Evolutionary conservation across 2,888 invertebrate genomes (phyloP).

Genomic region (Polyploca ridens): DNA sequence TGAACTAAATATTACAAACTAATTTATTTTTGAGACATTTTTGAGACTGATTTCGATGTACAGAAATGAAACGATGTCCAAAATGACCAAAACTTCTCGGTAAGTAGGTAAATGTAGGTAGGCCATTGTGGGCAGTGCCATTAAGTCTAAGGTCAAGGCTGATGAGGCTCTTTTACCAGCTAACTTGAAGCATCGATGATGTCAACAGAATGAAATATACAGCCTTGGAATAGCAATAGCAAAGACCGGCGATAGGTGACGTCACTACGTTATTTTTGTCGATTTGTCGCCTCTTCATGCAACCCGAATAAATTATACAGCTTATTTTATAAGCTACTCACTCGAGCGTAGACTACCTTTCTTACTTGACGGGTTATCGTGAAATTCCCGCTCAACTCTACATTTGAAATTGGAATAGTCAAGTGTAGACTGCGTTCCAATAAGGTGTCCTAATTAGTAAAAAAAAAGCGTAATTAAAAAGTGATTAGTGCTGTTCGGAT

Average conservation of each 20-base stretch:
- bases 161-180: constrained; percentile 6
- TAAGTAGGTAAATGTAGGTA: background rate
- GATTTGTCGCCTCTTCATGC: constrained; percentile 47
- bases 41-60: too few relatives aligned
- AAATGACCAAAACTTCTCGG: too few relatives aligned
- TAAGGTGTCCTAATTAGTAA: constrained; percentile 22
- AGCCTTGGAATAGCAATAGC: constrained; percentile 56
- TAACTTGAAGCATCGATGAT: constrained; percentile 12
- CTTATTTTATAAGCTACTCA: background rate
- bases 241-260: constrained; percentile 49
- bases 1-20: too few relatives aligned
- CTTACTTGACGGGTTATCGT: constrained; percentile 24
- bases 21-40: too few relatives aligned
- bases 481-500: background rate
- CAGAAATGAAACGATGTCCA: too few relatives aligned
- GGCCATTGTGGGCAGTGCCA: background rate
- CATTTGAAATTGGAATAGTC: constrained; percentile 43
- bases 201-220: constrained; percentile 34
- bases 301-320: constrained; percentile 36
- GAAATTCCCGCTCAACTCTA: constrained; percentile 52
- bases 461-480: constrained; percentile 9
- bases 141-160: constrained; percentile 3
- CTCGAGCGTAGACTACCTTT: constrained; percentile 20
- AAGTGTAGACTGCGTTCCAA: constrained; percentile 28
- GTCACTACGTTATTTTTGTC: constrained; percentile 68